Percentiles rank a stretch among this genome's conserved stretches.
phyloP scores from a whole-genome alignment of 2,888 invertebrate species.

The Nymphalis urticae region DNA sequence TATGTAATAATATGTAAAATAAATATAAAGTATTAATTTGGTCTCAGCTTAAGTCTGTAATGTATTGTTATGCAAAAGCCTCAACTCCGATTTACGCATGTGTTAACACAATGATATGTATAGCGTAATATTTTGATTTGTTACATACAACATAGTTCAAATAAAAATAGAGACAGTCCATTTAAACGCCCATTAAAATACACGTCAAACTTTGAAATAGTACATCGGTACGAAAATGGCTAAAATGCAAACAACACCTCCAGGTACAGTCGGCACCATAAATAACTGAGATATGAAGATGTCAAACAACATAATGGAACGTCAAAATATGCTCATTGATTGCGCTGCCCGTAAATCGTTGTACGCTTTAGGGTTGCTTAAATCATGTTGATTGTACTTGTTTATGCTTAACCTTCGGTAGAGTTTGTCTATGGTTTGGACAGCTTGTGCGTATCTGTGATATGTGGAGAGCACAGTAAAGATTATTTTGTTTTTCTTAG shows the following conservation, averaged over 20 bases:
- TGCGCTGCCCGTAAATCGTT: slow-evolving; percentile 41
- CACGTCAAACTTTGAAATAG: slow-evolving; percentile 24
- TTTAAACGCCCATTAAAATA: slow-evolving; percentile 11
- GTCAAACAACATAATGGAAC: slow-evolving; percentile 75
- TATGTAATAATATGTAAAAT: too few species aligned
- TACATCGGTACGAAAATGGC: neutral
- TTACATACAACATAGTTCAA: too few species aligned
- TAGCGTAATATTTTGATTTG: too few species aligned
- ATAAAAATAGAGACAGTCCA: neutral
- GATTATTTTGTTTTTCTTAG: neutral
- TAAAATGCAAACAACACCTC: slow-evolving; percentile 46
- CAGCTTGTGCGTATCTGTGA: slow-evolving; percentile 17
- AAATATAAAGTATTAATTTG: too few species aligned
- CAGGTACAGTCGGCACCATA: slow-evolving; percentile 65
- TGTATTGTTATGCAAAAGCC: too few species aligned
- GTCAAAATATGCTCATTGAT: slow-evolving; percentile 69
- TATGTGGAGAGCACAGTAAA: too few species aligned
- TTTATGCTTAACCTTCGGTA: slow-evolving; percentile 43
- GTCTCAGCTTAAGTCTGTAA: too few species aligned
- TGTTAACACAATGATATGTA: too few species aligned
- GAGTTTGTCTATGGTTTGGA: slow-evolving; percentile 23
- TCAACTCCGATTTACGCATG: too few species aligned
- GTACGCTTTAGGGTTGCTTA: slow-evolving; percentile 44
- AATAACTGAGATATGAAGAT: slow-evolving; percentile 77
- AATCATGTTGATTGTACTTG: slow-evolving; percentile 52